Evolutionary conservation across 2,888 invertebrate species (phyloP).

Genomic region (Nowickia ferox): DNA sequence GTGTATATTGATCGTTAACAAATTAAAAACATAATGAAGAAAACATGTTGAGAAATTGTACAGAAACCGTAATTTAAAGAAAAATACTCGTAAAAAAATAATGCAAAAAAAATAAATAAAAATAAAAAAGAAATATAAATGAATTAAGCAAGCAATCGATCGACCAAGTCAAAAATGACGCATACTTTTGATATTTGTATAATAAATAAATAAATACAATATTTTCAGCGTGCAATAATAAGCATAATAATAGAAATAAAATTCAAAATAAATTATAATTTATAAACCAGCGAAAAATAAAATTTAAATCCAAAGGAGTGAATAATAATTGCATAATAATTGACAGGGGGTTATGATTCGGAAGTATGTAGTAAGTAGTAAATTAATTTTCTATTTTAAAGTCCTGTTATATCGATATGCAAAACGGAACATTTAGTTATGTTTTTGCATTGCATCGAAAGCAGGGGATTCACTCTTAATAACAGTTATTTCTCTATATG

Average conservation of each 20-base stretch:
- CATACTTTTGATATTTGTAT: constrained; percentile 41
- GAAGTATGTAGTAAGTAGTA: no score
- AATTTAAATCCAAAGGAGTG: neutral
- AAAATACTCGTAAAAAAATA: constrained; percentile 22
- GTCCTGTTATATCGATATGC: no score
- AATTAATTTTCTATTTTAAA: no score
- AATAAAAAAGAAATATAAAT: neutral
- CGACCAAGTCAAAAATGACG: constrained; percentile 34
- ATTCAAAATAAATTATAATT: constrained; percentile 22
- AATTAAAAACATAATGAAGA: constrained; percentile 64
- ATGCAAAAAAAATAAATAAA: constrained; percentile 28
- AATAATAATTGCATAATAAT: no score
- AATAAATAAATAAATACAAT: constrained; percentile 38
- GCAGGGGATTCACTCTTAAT: no score
- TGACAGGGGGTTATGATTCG: no score
- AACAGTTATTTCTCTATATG: no score
- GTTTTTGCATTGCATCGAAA: no score
- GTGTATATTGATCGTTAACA: constrained; percentile 62
- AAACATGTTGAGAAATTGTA: constrained; percentile 53
- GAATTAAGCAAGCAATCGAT: constrained; percentile 33
- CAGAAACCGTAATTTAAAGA: constrained; percentile 39
- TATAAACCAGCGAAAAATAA: neutral
- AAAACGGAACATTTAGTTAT: no score
- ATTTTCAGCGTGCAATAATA: constrained; percentile 3
- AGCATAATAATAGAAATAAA: constrained; percentile 25